Evolutionary conservation across 1,140 invertebrate species (phyloP).

Genomic region (Himalopsyche phryganea): DNA sequence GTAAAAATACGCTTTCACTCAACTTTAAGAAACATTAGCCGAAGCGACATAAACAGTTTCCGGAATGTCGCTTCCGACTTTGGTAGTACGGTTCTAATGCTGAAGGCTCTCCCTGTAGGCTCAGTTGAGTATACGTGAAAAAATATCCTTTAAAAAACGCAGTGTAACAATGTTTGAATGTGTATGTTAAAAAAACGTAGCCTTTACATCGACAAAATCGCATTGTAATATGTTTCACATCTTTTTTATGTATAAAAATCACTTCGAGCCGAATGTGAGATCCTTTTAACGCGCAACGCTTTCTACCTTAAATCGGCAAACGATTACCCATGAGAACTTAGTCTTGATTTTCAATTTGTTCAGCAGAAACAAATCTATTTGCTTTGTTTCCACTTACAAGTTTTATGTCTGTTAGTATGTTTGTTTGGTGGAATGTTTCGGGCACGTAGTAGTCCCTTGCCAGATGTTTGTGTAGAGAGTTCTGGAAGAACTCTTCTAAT

Average conservation of each 20-base stretch:
- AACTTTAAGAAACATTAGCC: conserved; percentile 12
- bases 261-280: neutral
- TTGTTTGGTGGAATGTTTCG: conserved; percentile 17
- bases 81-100: neutral
- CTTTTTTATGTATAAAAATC: neutral
- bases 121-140: no score
- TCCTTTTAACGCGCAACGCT: conserved; percentile 25
- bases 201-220: neutral
- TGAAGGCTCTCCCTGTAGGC: no score
- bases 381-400: conserved; percentile 22
- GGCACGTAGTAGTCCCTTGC: conserved; percentile 5
- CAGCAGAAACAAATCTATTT: conserved; percentile 23
- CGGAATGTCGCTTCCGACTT: conserved; percentile 22
- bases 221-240: conserved; percentile 2
- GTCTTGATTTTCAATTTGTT: conserved; percentile 33
- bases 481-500: no score
- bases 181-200: neutral
- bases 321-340: conserved; percentile 29
- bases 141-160: no score
- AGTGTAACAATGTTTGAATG: no score
- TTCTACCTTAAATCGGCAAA: conserved; percentile 27
- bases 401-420: conserved; percentile 21
- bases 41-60: conserved; percentile 24
- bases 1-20: neutral
- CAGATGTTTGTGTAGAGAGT: conserved; percentile 3